Evolutionary conservation across 2,797 vertebrate species (phyloP), one percentile per base, ranked within the genome.

Genomic region (Leptodactylus fallax): DNA sequence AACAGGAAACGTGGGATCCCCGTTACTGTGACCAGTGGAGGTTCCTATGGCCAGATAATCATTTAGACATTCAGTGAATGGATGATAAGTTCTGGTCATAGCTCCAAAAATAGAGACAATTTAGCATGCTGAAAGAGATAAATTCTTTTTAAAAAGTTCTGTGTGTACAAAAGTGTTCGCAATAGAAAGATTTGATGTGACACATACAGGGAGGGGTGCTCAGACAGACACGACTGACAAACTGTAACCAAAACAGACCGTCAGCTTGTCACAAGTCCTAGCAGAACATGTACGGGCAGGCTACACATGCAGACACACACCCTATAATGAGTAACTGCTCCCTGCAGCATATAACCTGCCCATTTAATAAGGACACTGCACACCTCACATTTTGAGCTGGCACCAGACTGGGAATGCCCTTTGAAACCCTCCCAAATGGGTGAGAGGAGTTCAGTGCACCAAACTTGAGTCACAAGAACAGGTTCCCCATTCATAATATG

Each of bases 161-260:
- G 27, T 19, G 36, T 19, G 9, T 36, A 36, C 36, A 36, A 36
- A 36, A 36, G 36, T 36, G 36, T 36, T 2, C 4, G 36, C 36
- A 36, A 36, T 36, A 36, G 36, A 36, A 74, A 21, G 14, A 21
- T 19, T 81, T 61, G 0, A 85, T 67, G 23, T 85, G 79, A 47
- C 49, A 85, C 72, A 84, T 45, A 55, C 13, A 67, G 80, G 87
- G 79, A 82, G 51, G 58, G 85, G 85, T 51, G 17, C 14, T 72
- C 17, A 58, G 49, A 63, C 6, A n/a, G 51, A 47, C 36, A 79
- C 23, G 27, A 51, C 83, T 85, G 56, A 78, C 53, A 83, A 14
- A 79, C 84, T 56, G 83, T 86, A 89, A 79, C 79, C 79, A 86
- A 85, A 86, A 89, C 83, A 81, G 23, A 81, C 87, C 67, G 27